Base-by-base conservation (phyloP, 2,888 invertebrate genomes). In the Dryobota labecula region DNA sequence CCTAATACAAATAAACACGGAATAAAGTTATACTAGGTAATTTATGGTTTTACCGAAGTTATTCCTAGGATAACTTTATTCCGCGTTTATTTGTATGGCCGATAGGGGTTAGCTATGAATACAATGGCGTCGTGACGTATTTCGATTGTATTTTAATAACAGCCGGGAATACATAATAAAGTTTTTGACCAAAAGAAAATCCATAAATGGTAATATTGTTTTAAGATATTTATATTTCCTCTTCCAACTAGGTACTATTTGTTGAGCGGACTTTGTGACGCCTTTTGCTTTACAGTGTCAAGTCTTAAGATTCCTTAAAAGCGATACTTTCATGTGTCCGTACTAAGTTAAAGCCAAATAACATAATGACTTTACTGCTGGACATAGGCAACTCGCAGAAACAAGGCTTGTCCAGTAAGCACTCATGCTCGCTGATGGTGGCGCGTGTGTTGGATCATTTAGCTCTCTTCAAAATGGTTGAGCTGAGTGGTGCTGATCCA, bases 61-160 rank as follows among this genome's bases (percentile, higher is more conserved):
- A n/a, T n/a, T n/a, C n/a, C n/a, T n/a, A n/a, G n/a, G n/a, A n/a
- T n/a, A n/a, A n/a, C n/a, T n/a, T n/a, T n/a, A n/a, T n/a, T n/a
- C n/a, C n/a, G n/a, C n/a, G n/a, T n/a, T n/a, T n/a, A n/a, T n/a
- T n/a, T n/a, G n/a, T n/a, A n/a, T n/a, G n/a, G n/a, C n/a, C n/a
- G n/a, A n/a, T n/a, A n/a, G n/a, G n/a, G n/a, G n/a, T 33, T 5
- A 38, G 15, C n/a, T 47, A 64, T 69, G 24, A 49, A 30, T 38
- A 70, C 47, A 62, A 65, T n/a, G 43, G 43, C 4, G 18, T 30
- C 43, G 61, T 73, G 24, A 69, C 45, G 18, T 47, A n/a, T 41
- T 47, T 15, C 13, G n/a, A 54, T 63, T 57, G 58, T 27, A 53
- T 58, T 30, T 38, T 45, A 38, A 43, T 54, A 36, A 63, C 27